Percentiles rank a stretch among this genome's conserved stretches.
phyloP scores from a whole-genome alignment of 2,797 vertebrate genomes.

The Molossus alvarezi region DNA sequence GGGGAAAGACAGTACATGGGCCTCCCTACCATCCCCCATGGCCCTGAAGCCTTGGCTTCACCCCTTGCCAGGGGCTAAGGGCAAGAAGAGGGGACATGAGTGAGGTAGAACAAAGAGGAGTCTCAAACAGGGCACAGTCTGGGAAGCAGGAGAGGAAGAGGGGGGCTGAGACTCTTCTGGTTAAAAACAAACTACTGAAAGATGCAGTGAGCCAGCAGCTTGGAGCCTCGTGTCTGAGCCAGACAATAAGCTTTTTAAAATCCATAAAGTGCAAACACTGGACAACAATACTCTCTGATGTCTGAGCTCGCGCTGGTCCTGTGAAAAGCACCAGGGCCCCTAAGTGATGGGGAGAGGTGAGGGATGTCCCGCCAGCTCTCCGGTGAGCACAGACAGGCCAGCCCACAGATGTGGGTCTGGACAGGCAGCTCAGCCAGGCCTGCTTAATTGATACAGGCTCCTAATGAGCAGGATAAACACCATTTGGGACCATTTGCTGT shows the following conservation, averaged over 20 bases:
- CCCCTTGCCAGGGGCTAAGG: background rate
- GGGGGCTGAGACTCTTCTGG: background rate
- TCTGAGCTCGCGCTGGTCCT: background rate
- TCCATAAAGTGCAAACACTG: background rate
- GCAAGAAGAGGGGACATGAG: background rate
- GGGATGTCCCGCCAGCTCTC: background rate
- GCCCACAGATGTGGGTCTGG: background rate
- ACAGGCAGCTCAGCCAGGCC: conserved; percentile 50
- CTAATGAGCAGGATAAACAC: conserved; percentile 77
- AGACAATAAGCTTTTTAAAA: conserved; percentile 62
- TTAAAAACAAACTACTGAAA: conserved; percentile 51
- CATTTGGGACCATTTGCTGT: conserved; percentile 74
- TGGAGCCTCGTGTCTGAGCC: background rate
- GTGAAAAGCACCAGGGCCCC: background rate
- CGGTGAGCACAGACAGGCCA: background rate
- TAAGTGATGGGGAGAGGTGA: background rate
- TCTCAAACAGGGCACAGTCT: background rate
- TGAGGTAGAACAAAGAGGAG: background rate
- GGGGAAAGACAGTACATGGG: background rate
- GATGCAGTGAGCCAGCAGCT: background rate
- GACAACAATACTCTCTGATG: background rate
- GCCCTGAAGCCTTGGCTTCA: background rate
- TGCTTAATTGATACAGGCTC: conserved; percentile 52
- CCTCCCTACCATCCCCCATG: background rate
- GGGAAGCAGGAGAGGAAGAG: background rate